These are phyloP conservation scores for Squalus acanthias DNA, from an alignment of 2,797 vertebrate genomes.

Conservation along the genomic window DNA sequence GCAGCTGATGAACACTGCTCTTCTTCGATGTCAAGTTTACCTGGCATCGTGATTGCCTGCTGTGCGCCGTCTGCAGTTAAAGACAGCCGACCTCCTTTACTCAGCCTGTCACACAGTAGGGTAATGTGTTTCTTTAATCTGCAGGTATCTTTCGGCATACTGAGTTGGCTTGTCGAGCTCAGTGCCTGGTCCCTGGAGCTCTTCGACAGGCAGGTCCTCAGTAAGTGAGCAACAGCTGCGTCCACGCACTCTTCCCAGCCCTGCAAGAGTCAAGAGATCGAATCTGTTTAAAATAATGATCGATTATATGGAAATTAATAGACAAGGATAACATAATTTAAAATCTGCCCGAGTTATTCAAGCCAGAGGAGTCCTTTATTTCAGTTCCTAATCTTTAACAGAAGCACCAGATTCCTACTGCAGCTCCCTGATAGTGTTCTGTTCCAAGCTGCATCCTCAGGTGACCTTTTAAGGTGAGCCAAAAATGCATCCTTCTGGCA, in stretches of 20 bases:
- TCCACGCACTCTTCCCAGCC: constrained; percentile 96
- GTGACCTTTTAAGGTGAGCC: not conserved
- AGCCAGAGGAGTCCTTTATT: too few species aligned
- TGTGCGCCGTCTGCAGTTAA: constrained; percentile 65
- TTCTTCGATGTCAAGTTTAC: constrained; percentile 54
- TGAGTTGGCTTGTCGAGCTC: constrained; percentile 65
- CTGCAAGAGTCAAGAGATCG: constrained; percentile 48
- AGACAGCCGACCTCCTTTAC: constrained; percentile 82
- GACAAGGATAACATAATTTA: not conserved
- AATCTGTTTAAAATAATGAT: not conserved
- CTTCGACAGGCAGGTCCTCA: constrained; percentile 84
- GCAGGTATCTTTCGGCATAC: constrained; percentile 73
- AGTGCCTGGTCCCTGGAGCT: constrained; percentile 86
- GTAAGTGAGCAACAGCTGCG: constrained; percentile 76
- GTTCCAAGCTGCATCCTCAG: not conserved
- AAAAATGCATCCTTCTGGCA: not conserved
- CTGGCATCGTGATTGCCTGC: constrained; percentile 65
- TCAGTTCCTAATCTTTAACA: not conserved
- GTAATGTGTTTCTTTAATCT: constrained; percentile 87
- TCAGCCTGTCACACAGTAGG: constrained; percentile 81
- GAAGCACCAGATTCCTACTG: not conserved
- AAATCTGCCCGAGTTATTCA: not conserved
- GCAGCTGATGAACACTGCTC: not conserved
- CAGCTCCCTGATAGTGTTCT: not conserved
- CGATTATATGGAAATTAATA: not conserved